A percentile compares a stretch with the other conserved stretches of the same genome.
Evolutionary conservation across 1,140 invertebrate species (phyloP).

Genomic region (Brachionus plicatilis): DNA sequence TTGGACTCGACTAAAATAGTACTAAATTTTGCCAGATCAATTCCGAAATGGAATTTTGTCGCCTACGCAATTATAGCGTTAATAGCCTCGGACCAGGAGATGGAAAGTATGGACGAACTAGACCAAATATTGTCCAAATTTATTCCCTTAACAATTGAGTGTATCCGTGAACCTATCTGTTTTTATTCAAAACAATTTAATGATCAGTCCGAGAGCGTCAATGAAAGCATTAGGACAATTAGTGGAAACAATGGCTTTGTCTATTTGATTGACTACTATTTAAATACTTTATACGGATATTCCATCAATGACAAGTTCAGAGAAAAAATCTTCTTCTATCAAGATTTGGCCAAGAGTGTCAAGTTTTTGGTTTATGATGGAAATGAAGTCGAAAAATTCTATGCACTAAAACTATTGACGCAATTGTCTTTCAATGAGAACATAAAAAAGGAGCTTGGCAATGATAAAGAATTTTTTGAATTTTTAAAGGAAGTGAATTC

Average conservation of each 20-base stretch:
- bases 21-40: neutral
- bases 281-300: neutral
- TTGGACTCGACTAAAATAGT: neutral
- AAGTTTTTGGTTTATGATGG: neutral
- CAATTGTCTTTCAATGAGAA: neutral
- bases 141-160: neutral
- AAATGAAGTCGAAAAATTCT: neutral
- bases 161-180: neutral
- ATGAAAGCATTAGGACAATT: neutral
- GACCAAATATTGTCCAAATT: neutral
- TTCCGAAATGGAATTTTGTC: neutral
- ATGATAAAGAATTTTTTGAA: neutral
- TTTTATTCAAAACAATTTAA: neutral
- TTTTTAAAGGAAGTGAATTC: neutral
- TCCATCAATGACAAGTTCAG: neutral
- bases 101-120: neutral
- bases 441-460: neutral
- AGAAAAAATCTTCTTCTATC: neutral
- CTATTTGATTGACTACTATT: neutral
- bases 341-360: neutral
- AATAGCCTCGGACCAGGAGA: neutral
- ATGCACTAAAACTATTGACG: neutral
- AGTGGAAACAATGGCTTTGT: neutral
- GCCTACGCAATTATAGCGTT: neutral
- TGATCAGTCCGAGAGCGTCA: neutral